Base-by-base conservation (phyloP, 2,888 invertebrate species). In the Diaphora mendica region DNA sequence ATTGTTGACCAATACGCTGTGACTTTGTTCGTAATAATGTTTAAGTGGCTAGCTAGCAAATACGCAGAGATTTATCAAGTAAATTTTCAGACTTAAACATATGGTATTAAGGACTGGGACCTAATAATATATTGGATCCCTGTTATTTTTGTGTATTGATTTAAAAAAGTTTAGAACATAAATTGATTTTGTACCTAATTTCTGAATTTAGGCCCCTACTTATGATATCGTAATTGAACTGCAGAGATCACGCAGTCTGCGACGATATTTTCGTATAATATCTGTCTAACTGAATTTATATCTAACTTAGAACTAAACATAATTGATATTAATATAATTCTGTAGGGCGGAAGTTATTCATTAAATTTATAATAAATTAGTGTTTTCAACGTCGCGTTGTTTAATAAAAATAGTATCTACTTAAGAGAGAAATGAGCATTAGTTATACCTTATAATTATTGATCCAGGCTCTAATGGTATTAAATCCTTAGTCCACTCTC, bases 21-120 rank as follows among this genome's bases (percentile, higher is more conserved):
- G 84, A 82, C 85, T 83, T 79, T 78, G 80, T 79, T 77, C 77
- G 77, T 85, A 87, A 84, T 85, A 86, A 83, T 82, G 8, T 8
- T 15, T 23, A 23, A 51, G 79, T 82, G 67, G 71, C 75, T 68
- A 78, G 72, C 75, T 67, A 78, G 82, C 87, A 88, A 86, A 84
- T 85, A 33, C 33, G 87, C 73, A 42, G 23, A 7, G 55, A 74
- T 71, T 73, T 78, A 67, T 68, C 68, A 78, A 55, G 70, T 75
- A 64, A 76, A 48, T 48, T 48, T 5, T 48, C 48, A 23, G 51
- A 51, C 23, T 51, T 20, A 48, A 48, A 20, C 17, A 20, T 44
- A 5, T 20, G 17, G 42, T 42, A 42, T 42, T 5, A 42, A 0
- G 13, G 42, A 42, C 42, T 42, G 13, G 5, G 48, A 20, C 5